Evolutionary conservation across 1,140 invertebrate genomes (phyloP).

Genomic region (Drosophila orena): DNA sequence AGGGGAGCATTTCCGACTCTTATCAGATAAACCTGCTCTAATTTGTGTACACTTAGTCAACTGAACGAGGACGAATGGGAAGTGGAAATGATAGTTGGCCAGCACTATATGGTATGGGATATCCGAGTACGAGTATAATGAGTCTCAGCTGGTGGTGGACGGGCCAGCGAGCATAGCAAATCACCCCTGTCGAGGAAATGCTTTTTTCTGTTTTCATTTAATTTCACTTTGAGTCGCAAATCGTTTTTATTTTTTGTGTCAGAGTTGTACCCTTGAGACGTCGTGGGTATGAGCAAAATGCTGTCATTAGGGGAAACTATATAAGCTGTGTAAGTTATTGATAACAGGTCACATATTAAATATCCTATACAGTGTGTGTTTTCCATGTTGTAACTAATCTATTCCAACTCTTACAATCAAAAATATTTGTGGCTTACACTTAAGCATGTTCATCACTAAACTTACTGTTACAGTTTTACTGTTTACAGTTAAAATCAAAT

Average conservation of each 20-base stretch:
- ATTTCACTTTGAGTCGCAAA: slow-evolving; percentile 56
- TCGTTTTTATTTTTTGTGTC: slow-evolving; percentile 34
- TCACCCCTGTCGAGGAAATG: slow-evolving; percentile 56
- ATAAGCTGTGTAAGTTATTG: neutral
- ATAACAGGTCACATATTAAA: neutral
- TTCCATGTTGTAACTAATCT: too few species aligned
- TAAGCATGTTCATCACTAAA: too few species aligned
- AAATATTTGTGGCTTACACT: too few species aligned
- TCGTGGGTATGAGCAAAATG: neutral
- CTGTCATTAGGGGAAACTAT: neutral
- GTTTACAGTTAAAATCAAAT: too few species aligned
- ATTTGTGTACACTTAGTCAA: slow-evolving; percentile 80
- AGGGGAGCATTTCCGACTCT: slow-evolving; percentile 38
- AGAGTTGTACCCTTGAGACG: slow-evolving; percentile 8
- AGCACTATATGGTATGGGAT: neutral
- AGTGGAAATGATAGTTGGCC: slow-evolving; percentile 30
- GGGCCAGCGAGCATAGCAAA: slow-evolving; percentile 31
- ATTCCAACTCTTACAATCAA: neutral
- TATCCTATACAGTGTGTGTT: neutral
- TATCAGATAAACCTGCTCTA: slow-evolving; percentile 82
- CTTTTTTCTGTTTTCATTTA: slow-evolving; percentile 54
- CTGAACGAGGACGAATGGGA: slow-evolving; percentile 41
- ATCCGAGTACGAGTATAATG: slow-evolving; percentile 24
- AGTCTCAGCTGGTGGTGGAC: slow-evolving; percentile 44
- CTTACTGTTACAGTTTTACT: too few species aligned